Evolutionary conservation across 2,888 invertebrate species (phyloP).

Genomic region (Polietes domitor): DNA sequence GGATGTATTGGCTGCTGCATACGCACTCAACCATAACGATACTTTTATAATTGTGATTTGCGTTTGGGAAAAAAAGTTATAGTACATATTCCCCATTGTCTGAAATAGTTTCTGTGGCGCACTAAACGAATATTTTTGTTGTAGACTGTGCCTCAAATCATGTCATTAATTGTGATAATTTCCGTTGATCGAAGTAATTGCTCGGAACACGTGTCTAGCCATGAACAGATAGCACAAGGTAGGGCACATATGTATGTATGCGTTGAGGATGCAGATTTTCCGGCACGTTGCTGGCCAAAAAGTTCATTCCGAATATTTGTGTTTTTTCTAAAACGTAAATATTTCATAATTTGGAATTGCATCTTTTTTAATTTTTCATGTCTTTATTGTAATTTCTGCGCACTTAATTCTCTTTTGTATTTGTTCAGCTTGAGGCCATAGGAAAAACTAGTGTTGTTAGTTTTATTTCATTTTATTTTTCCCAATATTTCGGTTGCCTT

Average conservation of each 20-base stretch:
- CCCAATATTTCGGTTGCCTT: too few relatives aligned
- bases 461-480: too few relatives aligned
- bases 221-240: background rate
- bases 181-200: slow-evolving; percentile 33
- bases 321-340: too few relatives aligned
- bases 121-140: slow-evolving; percentile 1
- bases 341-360: too few relatives aligned
- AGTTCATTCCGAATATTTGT: too few relatives aligned
- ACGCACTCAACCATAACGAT: slow-evolving; percentile 74
- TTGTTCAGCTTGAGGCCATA: too few relatives aligned
- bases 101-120: background rate
- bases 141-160: background rate
- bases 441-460: too few relatives aligned
- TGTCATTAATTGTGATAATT: slow-evolving; percentile 24
- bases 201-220: slow-evolving; percentile 16
- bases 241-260: background rate
- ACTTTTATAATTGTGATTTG: slow-evolving; percentile 47
- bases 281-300: too few relatives aligned
- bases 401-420: too few relatives aligned
- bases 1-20: slow-evolving; percentile 78
- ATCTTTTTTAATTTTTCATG: too few relatives aligned
- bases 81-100: slow-evolving; percentile 10
- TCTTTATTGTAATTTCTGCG: too few relatives aligned
- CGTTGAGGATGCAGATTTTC: too few relatives aligned
- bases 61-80: background rate